phyloP scores from a whole-genome alignment of 2,888 invertebrate genomes.

The Notodonta dromedarius region DNA sequence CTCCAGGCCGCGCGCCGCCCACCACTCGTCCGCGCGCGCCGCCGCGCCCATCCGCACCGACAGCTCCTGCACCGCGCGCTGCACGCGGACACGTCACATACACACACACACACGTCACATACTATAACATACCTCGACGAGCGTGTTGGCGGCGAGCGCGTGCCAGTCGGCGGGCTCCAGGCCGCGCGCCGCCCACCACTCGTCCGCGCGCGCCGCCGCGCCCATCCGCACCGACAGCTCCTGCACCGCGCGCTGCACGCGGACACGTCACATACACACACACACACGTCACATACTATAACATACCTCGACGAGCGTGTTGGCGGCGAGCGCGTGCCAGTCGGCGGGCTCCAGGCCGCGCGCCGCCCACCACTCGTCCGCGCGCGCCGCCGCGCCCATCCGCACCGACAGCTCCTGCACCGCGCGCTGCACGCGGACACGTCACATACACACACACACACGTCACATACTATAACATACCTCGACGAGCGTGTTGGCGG shows the following conservation, averaged over 20 bases:
- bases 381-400: conserved; percentile 51
- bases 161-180: conserved; percentile 94
- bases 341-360: conserved; percentile 91
- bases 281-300: too few species aligned
- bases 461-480: too few species aligned
- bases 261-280: too few species aligned
- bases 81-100: too few species aligned
- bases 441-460: too few species aligned
- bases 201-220: conserved; percentile 67
- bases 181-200: conserved; percentile 92
- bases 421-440: too few species aligned
- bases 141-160: conserved; percentile 93
- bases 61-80: conserved; percentile 66
- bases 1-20: conserved; percentile 91
- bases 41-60: conserved; percentile 49
- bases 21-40: conserved; percentile 86
- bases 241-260: conserved; percentile 65
- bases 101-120: too few species aligned
- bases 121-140: too few species aligned
- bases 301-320: conserved; percentile 94
- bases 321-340: conserved; percentile 95
- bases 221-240: conserved; percentile 58
- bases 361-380: conserved; percentile 90
- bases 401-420: conserved; percentile 60
- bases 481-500: conserved; percentile 93